These are phyloP conservation scores for Menidia menidia DNA, from an alignment of 2,797 vertebrate genomes.

Conservation along the genomic window DNA sequence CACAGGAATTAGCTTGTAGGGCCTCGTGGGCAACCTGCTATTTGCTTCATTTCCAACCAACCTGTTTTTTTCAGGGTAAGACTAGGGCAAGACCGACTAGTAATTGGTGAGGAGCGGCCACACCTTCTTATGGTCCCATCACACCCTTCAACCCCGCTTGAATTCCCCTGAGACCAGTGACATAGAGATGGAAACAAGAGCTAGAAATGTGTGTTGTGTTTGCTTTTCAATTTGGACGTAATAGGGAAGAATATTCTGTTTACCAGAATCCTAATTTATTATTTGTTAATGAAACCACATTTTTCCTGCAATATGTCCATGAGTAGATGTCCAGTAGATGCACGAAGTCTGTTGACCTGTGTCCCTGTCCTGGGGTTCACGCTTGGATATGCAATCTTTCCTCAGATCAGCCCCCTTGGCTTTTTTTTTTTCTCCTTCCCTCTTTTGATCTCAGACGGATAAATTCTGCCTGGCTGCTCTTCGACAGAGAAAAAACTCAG, in stretches of 20 bases:
- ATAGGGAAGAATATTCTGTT: neutral
- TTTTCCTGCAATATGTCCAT: neutral
- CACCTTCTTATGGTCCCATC: slow-evolving; percentile 72
- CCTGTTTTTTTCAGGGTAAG: slow-evolving; percentile 67
- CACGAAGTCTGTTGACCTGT: slow-evolving; percentile 67
- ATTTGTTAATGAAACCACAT: neutral
- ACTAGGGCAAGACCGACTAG: slow-evolving; percentile 70
- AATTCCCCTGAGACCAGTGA: slow-evolving; percentile 54
- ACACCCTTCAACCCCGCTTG: slow-evolving; percentile 72
- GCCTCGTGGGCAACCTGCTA: slow-evolving; percentile 60
- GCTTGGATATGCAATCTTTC: slow-evolving; percentile 74
- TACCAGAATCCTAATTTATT: neutral
- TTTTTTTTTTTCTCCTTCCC: slow-evolving; percentile 33
- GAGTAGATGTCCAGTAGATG: slow-evolving; percentile 33
- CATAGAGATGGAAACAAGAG: slow-evolving; percentile 37
- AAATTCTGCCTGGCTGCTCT: slow-evolving; percentile 78
- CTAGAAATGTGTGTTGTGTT: slow-evolving; percentile 17
- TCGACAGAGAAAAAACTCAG: slow-evolving; percentile 64
- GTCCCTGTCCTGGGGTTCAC: slow-evolving; percentile 60
- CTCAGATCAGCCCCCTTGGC: slow-evolving; percentile 49
- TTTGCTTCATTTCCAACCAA: slow-evolving; percentile 78
- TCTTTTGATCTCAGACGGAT: slow-evolving; percentile 79
- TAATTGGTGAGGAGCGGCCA: slow-evolving; percentile 74
- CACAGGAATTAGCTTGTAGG: slow-evolving; percentile 68
- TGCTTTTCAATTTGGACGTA: slow-evolving; percentile 1